phyloP scores from a whole-genome alignment of 2,113 vertebrate species.

The Onychostruthus taczanowskii region DNA sequence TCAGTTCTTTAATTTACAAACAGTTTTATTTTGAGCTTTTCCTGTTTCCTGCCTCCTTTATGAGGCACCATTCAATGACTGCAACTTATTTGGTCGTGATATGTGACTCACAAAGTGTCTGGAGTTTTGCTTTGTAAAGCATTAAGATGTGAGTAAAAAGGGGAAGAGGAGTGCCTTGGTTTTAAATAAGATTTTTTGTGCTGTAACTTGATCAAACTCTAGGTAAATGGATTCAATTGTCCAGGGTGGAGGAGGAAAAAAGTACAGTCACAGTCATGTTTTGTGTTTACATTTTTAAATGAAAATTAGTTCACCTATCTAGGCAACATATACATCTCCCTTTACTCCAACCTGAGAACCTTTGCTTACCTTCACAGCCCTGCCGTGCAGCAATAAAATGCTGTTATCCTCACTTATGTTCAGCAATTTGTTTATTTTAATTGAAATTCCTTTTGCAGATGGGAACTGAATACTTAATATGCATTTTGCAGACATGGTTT shows the following conservation, averaged over 20 bases:
- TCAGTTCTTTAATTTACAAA: constrained; percentile 51
- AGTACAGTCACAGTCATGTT: not conserved
- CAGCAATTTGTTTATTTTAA: not conserved
- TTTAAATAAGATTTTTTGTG: not conserved
- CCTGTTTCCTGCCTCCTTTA: constrained; percentile 62
- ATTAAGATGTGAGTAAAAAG: not conserved
- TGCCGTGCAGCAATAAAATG: not conserved
- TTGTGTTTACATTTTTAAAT: not conserved
- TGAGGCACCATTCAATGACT: constrained; percentile 48
- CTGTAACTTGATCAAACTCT: not conserved
- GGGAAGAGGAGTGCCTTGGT: not conserved
- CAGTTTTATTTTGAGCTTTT: constrained; percentile 61
- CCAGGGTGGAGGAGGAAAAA: not conserved
- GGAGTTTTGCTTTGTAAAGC: constrained; percentile 19
- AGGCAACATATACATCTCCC: not conserved
- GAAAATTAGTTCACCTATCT: not conserved
- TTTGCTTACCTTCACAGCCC: not conserved
- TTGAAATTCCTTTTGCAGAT: not conserved
- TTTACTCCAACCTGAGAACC: not conserved
- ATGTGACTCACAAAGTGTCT: constrained; percentile 47
- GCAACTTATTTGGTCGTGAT: constrained; percentile 50
- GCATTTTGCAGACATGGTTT: not conserved
- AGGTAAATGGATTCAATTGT: not conserved
- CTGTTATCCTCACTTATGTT: not conserved
- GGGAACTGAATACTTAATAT: not conserved